phyloP scores from a whole-genome alignment of 2,113 vertebrate species.

The Mastomys coucha region DNA sequence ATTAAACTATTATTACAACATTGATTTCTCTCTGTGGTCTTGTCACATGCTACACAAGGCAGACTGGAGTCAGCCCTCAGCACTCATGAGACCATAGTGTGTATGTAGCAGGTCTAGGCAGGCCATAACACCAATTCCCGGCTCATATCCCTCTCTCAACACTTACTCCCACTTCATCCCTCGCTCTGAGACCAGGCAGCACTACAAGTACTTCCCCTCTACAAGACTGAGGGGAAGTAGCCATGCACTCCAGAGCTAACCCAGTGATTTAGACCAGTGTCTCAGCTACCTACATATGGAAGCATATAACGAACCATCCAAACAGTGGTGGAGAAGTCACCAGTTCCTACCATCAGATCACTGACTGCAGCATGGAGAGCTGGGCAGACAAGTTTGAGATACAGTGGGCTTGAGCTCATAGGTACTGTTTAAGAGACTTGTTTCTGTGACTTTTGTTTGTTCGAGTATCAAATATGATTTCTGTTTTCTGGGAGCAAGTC shows the following conservation, averaged over 20 bases:
- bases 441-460: neutral
- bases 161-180: neutral
- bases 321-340: neutral
- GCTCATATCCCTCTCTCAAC: fast-evolving
- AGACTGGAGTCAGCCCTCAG: neutral
- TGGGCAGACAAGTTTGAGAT: neutral
- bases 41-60: neutral
- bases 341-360: neutral
- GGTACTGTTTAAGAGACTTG: neutral
- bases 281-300: neutral
- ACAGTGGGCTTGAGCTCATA: neutral
- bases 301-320: neutral
- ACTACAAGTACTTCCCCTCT: no score
- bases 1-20: conserved; percentile 20
- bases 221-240: neutral
- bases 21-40: neutral
- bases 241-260: neutral
- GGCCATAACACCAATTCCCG: neutral
- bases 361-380: fast-evolving
- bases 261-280: neutral
- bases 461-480: neutral
- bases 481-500: neutral
- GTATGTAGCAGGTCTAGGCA: neutral
- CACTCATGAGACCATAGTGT: neutral
- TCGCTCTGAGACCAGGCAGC: neutral